Evolutionary conservation across 2,113 vertebrate species (phyloP).

Genomic region (Colaptes auratus): DNA sequence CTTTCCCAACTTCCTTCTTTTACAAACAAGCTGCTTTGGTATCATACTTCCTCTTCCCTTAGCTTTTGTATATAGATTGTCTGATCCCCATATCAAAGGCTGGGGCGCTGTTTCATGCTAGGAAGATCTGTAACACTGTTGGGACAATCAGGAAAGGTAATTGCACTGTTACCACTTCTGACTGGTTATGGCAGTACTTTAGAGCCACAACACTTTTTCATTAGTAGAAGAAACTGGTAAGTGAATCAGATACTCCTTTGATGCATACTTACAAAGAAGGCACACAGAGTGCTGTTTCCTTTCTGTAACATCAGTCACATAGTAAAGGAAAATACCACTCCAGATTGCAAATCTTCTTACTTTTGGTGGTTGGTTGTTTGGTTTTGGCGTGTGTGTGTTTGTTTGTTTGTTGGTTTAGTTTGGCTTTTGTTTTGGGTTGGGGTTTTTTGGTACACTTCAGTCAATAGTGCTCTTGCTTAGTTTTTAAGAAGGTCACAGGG

Average conservation of each 20-base stretch:
- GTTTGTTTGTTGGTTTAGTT: no score
- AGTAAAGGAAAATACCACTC: neutral
- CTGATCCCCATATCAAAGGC: neutral
- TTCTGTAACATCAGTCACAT: neutral
- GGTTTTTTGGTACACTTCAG: neutral
- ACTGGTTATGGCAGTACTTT: neutral
- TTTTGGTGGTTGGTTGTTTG: neutral
- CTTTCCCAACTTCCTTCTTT: neutral
- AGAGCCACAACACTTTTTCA: neutral
- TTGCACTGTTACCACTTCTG: neutral
- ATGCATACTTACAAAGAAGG: neutral
- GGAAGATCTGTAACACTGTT: neutral
- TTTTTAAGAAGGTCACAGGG: neutral
- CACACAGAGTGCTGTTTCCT: neutral
- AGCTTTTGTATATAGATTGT: neutral
- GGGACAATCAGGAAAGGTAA: neutral
- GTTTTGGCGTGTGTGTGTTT: no score
- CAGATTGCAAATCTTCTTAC: neutral
- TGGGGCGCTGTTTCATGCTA: neutral
- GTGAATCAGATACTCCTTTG: conserved; percentile 14
- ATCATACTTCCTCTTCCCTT: neutral
- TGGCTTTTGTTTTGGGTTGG: no score
- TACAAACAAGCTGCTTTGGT: neutral
- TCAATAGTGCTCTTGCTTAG: neutral
- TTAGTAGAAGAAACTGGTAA: neutral